Percentiles rank a stretch among this genome's conserved stretches.
phyloP scores from a whole-genome alignment of 2,888 invertebrate species.

The Parnassius apollo region DNA sequence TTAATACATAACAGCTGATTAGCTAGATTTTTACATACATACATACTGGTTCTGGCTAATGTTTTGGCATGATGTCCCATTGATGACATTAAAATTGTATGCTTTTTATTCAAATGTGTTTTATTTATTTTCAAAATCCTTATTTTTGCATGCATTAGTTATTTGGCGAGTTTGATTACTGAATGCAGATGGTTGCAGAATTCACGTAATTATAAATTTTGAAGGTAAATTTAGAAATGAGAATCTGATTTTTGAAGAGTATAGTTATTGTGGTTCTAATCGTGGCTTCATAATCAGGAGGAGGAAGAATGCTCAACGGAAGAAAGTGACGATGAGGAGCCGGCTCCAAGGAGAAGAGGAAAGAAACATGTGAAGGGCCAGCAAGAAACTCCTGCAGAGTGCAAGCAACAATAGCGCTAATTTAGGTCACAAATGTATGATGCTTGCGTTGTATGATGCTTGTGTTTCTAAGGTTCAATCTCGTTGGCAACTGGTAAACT shows the following conservation, averaged over 20 bases:
- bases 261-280: conserved; percentile 19
- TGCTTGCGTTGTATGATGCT: background rate
- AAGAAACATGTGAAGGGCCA: conserved; percentile 54
- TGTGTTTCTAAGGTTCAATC: conserved; percentile 8
- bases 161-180: conserved; percentile 35
- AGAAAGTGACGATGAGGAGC: conserved; percentile 82
- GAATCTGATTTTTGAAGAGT: background rate
- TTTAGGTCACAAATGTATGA: conserved; percentile 1
- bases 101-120: conserved; percentile 69
- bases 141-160: conserved; percentile 65
- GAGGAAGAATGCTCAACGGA: conserved; percentile 80
- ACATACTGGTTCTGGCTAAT: conserved; percentile 64
- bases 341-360: conserved; percentile 64
- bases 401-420: conserved; percentile 85
- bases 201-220: conserved; percentile 45
- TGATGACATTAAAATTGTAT: conserved; percentile 76
- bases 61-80: conserved; percentile 74
- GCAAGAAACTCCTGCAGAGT: conserved; percentile 81
- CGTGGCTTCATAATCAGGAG: conserved; percentile 50
- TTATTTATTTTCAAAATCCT: conserved; percentile 59
- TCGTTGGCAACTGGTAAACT: conserved; percentile 7
- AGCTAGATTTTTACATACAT: conserved; percentile 49
- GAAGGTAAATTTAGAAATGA: background rate
- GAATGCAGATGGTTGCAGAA: conserved; percentile 74
- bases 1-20: conserved; percentile 57